Base-by-base conservation (phyloP, 2,113 vertebrate genomes). In the Lucifuga dentata region DNA sequence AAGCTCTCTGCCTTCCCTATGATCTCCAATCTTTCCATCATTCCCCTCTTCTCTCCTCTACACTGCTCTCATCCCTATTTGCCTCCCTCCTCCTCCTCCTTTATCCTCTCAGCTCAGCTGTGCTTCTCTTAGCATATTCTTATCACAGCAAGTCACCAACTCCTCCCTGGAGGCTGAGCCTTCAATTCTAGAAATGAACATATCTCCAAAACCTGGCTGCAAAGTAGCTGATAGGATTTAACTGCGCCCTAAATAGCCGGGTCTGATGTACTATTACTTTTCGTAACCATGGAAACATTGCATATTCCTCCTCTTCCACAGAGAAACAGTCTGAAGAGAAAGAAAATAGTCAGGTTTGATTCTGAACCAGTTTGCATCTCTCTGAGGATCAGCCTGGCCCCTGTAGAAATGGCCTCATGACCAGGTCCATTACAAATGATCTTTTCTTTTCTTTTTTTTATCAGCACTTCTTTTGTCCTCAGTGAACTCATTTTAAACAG, bases 201-300 rank as follows among this genome's bases (percentile, higher is more conserved):
- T n/a, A 15, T 39, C 68, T 39, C 63, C 29, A 63, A 73, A 77
- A 80, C 49, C 75, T 43, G 62, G 50, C 45, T 11, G 43, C 43
- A 56, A 46, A 69, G 62, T 15, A 46, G 69, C 46, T 36, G 16
- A 51, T 59, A 33, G 56, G 60, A 73, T 78, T 46, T 57, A 75
- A 61, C 39, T 15, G 45, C 32, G 49, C 62, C 70, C 74, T 48
- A 78, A 84, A 87, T 88, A 86, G 72, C 76, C 50, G 39, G 13
- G 39, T 67, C 41, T 15, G 2, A 80, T 71, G 61, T 32, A 44
- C 61, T 78, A 65, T 68, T 49, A 46, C 63, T 66, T 20, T 4
- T 29, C 0, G 84, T 90, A 79, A 78, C 87, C 87, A 90, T 89
- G 83, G 89, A 73, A 87, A 90, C 89, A 57, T 35, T 23, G 46